Base-by-base conservation (phyloP, 1,140 invertebrate genomes). In the Cylas formicarius region DNA sequence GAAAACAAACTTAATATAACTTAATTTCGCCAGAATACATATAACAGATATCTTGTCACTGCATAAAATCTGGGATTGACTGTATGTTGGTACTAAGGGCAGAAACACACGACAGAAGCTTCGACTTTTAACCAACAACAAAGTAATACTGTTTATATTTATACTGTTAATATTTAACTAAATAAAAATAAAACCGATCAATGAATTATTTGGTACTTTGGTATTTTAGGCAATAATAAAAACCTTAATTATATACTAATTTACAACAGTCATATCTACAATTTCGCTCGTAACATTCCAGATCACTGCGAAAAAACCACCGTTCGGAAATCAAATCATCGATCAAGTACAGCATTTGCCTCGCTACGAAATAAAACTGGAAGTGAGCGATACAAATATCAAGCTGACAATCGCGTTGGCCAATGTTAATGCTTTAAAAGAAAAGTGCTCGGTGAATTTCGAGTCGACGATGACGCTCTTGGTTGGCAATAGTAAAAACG, bases 291-390 rank as follows among this genome's bases (percentile, higher is more conserved):
- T 9, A 9, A 9, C 8, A 26, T 55, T 54, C 20, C 42, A 62
- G 61, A 56, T 61, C 33, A 27, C 58, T 19, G 57, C 56, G 21
- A 53, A 50, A 37, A 63, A 56, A 48, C 40, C 57, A 7, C 61
- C 61, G 10, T 45, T 56, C 37, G 61, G 61, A 26, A 54, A 53
- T 33, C 48, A 42, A 36, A 36, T 63, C 38, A 39, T 58, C 9
- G 57, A 63, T 16, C 39, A 58, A 45, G 50, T 57, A 7, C 35
- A 45, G 17, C 47, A 44, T 28, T 17, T 61, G 10, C 61, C 61
- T n/a, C 43, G 44, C 42, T 63, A 59, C 33, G 32, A 27, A 13
- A 47, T 62, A 34, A 34, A 40, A 24, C 2, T 55, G 27, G 29
- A 51, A 31, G 41, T 46, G 27, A 21, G 10, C 29, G 20, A 19